Conservation (phyloP, 1,140 invertebrate species). For the Papilio helenus region DNA sequence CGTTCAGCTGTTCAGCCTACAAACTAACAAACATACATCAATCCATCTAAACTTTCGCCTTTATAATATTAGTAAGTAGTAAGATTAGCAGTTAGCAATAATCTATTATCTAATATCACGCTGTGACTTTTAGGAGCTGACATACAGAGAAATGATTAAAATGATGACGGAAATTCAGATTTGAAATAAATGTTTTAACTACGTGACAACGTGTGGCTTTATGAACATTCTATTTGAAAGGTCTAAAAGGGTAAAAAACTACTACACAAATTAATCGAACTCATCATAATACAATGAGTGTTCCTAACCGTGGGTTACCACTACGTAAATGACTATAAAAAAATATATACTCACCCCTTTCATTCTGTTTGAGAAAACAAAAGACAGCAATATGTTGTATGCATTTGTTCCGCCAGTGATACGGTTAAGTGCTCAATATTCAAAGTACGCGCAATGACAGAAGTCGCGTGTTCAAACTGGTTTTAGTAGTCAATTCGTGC, state of each 20-base stretch:
- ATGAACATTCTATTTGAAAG: neutral
- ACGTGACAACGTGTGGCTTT: neutral
- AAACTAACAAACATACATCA: no score
- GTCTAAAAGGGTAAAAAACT: neutral
- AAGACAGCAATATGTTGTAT: neutral
- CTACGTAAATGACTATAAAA: neutral
- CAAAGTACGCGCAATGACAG: neutral
- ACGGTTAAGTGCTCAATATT: neutral
- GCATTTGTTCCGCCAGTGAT: neutral
- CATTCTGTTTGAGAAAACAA: neutral
- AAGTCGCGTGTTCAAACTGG: slow-evolving; percentile 30
- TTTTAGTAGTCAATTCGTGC: slow-evolving; percentile 16
- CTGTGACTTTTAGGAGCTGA: no score
- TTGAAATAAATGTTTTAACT: no score
- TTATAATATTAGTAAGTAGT: no score
- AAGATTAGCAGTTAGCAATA: no score
- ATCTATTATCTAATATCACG: no score
- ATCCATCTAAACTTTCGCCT: no score
- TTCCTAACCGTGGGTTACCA: neutral
- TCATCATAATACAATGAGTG: neutral
- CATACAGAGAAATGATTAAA: no score
- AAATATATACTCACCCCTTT: neutral
- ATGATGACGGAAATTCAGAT: no score
- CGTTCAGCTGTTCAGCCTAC: no score
- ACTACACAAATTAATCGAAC: neutral